phyloP scores from a whole-genome alignment of 92 coral and sea anemone genomes.

The Galaxea fascicularis region DNA sequence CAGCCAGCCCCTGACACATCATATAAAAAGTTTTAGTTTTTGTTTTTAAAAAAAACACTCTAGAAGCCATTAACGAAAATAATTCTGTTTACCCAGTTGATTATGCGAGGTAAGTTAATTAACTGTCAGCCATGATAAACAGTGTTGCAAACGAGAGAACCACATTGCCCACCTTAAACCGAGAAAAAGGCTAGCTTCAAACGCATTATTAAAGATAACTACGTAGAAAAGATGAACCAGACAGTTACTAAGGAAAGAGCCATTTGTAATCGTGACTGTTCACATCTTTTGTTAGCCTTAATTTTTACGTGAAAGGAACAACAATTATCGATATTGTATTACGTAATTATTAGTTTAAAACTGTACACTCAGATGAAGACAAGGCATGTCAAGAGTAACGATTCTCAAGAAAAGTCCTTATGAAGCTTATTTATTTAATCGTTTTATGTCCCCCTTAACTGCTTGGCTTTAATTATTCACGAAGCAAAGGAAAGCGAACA shows the following conservation, averaged over 20 bases:
- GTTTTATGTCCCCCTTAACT: slow-evolving; percentile 6
- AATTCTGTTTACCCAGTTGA: neutral
- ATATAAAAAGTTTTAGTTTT: no score
- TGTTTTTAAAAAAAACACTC: neutral
- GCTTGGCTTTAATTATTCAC: slow-evolving; percentile 10
- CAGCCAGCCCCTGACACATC: no score
- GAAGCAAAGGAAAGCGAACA: neutral
- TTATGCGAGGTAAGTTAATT: no score
- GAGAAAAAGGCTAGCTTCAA: no score
- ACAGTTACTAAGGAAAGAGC: no score
- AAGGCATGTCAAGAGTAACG: neutral
- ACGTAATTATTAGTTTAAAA: no score
- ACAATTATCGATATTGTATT: neutral
- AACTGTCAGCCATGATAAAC: no score
- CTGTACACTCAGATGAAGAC: neutral
- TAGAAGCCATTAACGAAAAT: neutral
- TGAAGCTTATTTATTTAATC: neutral
- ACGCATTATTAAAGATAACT: no score
- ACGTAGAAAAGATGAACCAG: no score
- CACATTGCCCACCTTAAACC: no score
- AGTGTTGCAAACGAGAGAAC: no score
- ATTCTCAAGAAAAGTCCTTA: neutral
- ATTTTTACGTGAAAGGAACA: neutral
- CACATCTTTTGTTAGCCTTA: neutral
- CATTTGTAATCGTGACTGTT: no score